These are phyloP conservation scores for Phoxinus phoxinus DNA, from an alignment of 2,113 vertebrate species.

Conservation along the genomic window DNA sequence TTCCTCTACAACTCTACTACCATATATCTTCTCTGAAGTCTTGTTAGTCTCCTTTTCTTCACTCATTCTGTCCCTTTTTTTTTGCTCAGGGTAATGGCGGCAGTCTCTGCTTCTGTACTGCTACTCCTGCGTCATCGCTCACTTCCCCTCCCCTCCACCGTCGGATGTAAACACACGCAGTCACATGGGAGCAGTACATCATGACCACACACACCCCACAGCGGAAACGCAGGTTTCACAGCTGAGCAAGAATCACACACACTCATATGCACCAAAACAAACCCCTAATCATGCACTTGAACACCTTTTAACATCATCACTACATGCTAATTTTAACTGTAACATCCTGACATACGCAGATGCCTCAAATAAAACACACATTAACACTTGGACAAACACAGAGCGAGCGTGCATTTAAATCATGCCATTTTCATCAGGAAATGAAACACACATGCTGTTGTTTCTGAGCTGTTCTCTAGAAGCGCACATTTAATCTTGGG, in stretches of 20 bases:
- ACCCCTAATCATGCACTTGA: slow-evolving; percentile 5
- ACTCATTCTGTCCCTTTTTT: slow-evolving; percentile 44
- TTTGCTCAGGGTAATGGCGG: slow-evolving; percentile 67
- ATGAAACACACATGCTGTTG: slow-evolving; percentile 32
- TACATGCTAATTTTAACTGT: slow-evolving; percentile 18
- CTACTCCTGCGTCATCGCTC: slow-evolving; percentile 69
- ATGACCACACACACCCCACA: slow-evolving; percentile 47
- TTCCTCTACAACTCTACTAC: slow-evolving; percentile 52
- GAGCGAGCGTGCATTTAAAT: background rate
- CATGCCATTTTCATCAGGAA: slow-evolving; percentile 32
- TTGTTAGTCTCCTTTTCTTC: slow-evolving; percentile 15
- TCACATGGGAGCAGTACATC: slow-evolving; percentile 57
- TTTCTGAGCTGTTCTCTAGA: background rate
- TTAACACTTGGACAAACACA: slow-evolving; percentile 14
- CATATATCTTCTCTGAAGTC: slow-evolving; percentile 24
- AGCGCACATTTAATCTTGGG: background rate
- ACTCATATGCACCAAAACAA: slow-evolving; percentile 14
- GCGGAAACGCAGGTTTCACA: slow-evolving; percentile 40
- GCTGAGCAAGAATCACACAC: slow-evolving; percentile 48
- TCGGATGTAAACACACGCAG: slow-evolving; percentile 72
- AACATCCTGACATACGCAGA: background rate
- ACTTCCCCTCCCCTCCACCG: slow-evolving; percentile 67
- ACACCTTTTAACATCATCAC: slow-evolving; percentile 9
- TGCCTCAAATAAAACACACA: background rate
- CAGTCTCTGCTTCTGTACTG: slow-evolving; percentile 60